Base-by-base conservation (phyloP, 2,797 vertebrate species). In the Mormyrus proboscirostris region DNA sequence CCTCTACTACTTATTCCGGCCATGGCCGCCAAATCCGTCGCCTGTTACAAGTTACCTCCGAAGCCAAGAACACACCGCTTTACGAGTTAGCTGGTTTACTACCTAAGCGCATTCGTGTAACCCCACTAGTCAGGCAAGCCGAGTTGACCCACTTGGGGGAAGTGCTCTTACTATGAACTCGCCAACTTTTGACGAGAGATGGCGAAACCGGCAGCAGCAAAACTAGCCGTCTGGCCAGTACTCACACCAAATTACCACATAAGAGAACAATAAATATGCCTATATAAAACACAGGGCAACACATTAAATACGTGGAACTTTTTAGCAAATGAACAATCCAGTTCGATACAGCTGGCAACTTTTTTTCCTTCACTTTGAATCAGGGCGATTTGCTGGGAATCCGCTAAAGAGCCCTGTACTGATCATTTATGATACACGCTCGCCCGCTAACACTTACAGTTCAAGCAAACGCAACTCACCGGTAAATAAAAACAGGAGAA, bases 391-490 rank as follows among this genome's bases (percentile, higher is more conserved):
- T 73, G 4, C 65, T 38, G 69, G 65, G 29, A 25, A 25, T 65
- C 47, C 62, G 49, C 55, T 44, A 53, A 76, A 9, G 65, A 79
- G 49, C 38, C 19, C 41, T 2, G 73, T 44, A 4, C 22, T n/a
- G 49, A 3, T 51, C 22, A 4, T 47, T 7, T 25, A 1, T 22
- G 47, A 22, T 38, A 4, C 29, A 33, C n/a, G 22, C 51, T 50
- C 49, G 84, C 50, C 25, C 25, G 51, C n/a, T 25, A 84, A 49
- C 22, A 38, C 22, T 55, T n/a, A 29, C 19, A 22, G 22, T 9
- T 16, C 38, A 88, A 10, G 4, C 14, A 86, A 19, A 33, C 89
- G 88, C 65, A 93, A 95, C 96, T 95, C 93, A 97, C 96, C 93
- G 49, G 93, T 90, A 51, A 94, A 93, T 90, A 85, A 92, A 1